Percentiles rank a stretch among this genome's conserved stretches.
Conservation (phyloP, 2,888 invertebrate species). For the Tanytarsus gracilentus region DNA sequence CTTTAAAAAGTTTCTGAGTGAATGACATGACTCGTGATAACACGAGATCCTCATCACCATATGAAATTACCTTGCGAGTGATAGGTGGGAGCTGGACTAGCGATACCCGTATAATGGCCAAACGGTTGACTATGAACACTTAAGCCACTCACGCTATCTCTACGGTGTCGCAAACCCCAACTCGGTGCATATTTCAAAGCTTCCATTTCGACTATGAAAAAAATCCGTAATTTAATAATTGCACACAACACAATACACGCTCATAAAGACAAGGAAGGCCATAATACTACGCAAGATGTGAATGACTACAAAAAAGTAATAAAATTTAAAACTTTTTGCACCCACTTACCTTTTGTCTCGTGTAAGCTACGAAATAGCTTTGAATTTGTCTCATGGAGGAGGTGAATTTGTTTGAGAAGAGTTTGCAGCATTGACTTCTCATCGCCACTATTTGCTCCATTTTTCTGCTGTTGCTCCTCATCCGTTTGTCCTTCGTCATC, state of each 20-base stretch:
- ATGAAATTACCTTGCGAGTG: conserved; percentile 41
- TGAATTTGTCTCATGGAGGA: conserved; percentile 61
- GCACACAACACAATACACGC: neutral
- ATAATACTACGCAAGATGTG: too few species aligned
- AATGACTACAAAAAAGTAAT: neutral
- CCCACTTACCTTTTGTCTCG: conserved; percentile 55
- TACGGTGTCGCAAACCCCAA: conserved; percentile 46
- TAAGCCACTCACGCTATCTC: conserved; percentile 46
- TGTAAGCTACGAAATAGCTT: conserved; percentile 66
- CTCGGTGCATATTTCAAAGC: conserved; percentile 50
- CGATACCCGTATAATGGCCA: conserved; percentile 42
- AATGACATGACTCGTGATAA: neutral
- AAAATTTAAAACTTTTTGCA: neutral
- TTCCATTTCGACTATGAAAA: conserved; percentile 47
- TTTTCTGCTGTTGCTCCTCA: conserved; percentile 8
- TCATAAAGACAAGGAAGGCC: neutral
- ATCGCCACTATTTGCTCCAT: conserved; percentile 25
- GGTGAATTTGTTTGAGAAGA: conserved; percentile 62
- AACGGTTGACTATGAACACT: conserved; percentile 45
- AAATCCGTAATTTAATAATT: neutral
- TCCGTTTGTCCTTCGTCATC: conserved; percentile 11
- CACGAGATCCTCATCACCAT: neutral
- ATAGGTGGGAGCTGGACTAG: conserved; percentile 45
- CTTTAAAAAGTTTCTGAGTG: neutral
- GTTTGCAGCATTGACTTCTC: conserved; percentile 42